These are phyloP conservation scores for Montipora efflorescens DNA, from an alignment of 64 coral and sea anemone species.

Conservation along the genomic window DNA sequence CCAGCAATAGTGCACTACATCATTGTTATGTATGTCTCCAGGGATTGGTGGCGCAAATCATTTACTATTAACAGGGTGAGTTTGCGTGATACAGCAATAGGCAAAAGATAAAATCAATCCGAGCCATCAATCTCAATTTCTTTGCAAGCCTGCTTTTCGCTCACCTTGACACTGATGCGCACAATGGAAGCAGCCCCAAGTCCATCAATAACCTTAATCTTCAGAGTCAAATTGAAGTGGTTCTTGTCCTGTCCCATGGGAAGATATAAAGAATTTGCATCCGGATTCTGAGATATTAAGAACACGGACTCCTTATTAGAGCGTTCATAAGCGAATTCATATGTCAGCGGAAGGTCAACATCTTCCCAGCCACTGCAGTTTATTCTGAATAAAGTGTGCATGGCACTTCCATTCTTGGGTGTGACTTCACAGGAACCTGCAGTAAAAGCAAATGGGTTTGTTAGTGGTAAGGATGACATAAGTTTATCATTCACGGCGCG, in stretches of 20 bases:
- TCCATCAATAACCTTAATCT: slow-evolving; percentile 1
- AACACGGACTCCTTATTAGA: slow-evolving; percentile 17
- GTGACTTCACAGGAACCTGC: slow-evolving; percentile 29
- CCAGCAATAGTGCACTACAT: too few relatives aligned
- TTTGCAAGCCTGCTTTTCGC: neutral
- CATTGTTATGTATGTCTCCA: too few relatives aligned
- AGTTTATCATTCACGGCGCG: too few relatives aligned
- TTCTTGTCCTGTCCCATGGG: slow-evolving; percentile 42
- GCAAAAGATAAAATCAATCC: too few relatives aligned
- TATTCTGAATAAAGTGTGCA: slow-evolving; percentile 59
- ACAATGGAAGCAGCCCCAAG: neutral
- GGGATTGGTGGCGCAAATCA: too few relatives aligned
- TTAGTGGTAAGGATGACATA: neutral
- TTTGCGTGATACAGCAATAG: too few relatives aligned
- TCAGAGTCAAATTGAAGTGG: neutral
- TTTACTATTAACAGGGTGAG: too few relatives aligned
- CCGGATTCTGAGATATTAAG: neutral
- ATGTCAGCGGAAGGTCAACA: slow-evolving; percentile 29
- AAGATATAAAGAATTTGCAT: neutral
- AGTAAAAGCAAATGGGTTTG: neutral
- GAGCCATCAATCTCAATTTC: neutral
- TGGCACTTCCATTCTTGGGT: slow-evolving; percentile 7
- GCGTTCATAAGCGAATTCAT: neutral
- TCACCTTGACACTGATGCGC: neutral
- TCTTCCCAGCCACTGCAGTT: slow-evolving; percentile 27